Percentiles rank a stretch among this genome's conserved stretches.
These are phyloP conservation scores for Monoplex corrugatus DNA, from an alignment of 2,888 invertebrate genomes.

Conservation along the genomic window DNA sequence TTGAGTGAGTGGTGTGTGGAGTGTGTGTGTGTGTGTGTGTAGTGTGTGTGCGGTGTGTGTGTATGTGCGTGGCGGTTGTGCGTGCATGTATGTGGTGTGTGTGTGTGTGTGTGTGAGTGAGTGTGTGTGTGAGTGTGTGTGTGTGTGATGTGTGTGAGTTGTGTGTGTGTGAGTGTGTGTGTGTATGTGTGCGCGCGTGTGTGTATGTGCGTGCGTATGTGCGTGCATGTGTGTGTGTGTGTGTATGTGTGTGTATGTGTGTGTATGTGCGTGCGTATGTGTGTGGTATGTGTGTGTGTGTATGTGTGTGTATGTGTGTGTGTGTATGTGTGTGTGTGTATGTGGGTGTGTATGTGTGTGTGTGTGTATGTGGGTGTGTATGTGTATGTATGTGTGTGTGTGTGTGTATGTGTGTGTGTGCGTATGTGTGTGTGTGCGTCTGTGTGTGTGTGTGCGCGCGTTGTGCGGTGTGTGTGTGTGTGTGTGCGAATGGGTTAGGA, in stretches of 20 bases:
- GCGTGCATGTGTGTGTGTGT: background rate
- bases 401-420: background rate
- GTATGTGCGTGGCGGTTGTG: background rate
- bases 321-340: background rate
- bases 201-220: background rate
- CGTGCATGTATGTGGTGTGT: no score
- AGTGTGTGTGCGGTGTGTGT: background rate
- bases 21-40: background rate
- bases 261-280: no score
- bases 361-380: no score
- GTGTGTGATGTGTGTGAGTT: background rate
- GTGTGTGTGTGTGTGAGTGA: background rate
- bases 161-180: background rate
- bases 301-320: slow-evolving; percentile 1
- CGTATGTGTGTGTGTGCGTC: background rate
- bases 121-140: background rate
- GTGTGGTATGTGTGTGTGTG: no score
- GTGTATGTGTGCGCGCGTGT: background rate
- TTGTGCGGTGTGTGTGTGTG: slow-evolving; percentile 8
- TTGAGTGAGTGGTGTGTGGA: background rate
- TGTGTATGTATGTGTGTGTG: background rate
- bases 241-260: no score
- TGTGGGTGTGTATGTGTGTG: background rate
- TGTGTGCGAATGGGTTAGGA: no score
- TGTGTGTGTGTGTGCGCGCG: background rate